A percentile compares a stretch with the other conserved stretches of the same genome.
Conservation (phyloP, 2,888 invertebrate genomes). For the Macropis europaea region DNA sequence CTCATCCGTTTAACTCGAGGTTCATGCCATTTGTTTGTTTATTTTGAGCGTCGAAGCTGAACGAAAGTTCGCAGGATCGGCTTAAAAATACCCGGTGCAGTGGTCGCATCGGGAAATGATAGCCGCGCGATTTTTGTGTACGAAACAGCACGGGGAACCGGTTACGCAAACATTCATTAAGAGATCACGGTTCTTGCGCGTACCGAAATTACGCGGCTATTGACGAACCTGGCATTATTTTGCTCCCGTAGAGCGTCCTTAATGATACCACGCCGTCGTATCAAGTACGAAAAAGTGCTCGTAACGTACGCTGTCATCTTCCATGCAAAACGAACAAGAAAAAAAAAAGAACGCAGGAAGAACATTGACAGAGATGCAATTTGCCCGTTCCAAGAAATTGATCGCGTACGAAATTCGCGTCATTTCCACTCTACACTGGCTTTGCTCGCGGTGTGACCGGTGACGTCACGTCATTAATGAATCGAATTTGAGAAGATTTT, state of each 20-base stretch:
- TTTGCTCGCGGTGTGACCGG: too few relatives aligned
- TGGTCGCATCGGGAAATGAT: not conserved
- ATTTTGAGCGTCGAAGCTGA: too few relatives aligned
- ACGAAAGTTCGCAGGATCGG: not conserved
- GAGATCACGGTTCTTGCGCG: conserved; percentile 33
- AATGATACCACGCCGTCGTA: conserved; percentile 36
- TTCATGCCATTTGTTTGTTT: too few relatives aligned
- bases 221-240: conserved; percentile 52
- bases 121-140: conserved; percentile 1
- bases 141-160: conserved; percentile 38
- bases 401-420: not conserved
- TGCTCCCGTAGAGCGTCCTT: conserved; percentile 21
- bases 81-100: conserved; percentile 10
- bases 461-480: too few relatives aligned
- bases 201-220: conserved; percentile 44
- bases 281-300: not conserved
- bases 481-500: too few relatives aligned
- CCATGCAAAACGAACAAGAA: too few relatives aligned
- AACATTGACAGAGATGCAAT: conserved; percentile 5
- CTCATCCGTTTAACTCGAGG: too few relatives aligned
- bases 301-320: conserved; percentile 6
- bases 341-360: too few relatives aligned
- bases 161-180: conserved; percentile 50
- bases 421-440: too few relatives aligned
- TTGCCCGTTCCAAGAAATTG: conserved; percentile 16